Evolutionary conservation across 2,888 invertebrate genomes (phyloP), one percentile per base, ranked within the genome.

Genomic region (Linyphia triangularis): DNA sequence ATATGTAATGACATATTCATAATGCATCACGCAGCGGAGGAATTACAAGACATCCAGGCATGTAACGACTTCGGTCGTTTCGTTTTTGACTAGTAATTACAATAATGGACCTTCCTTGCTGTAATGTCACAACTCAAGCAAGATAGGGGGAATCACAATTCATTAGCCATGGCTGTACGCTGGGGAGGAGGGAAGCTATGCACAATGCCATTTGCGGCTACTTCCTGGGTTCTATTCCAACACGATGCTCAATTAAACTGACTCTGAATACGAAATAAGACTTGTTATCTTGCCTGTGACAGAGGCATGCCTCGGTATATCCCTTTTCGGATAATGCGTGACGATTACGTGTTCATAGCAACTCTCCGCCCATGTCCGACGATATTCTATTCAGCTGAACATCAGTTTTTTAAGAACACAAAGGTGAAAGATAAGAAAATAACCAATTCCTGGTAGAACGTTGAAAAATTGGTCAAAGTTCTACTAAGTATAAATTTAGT

Each of bases 71-170:
- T 61, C 59, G 72, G 72, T 43, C 82, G 67, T 73, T 84, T 84
- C 83, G 51, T 84, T 84, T 79, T 51, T 33, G 61, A 40, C 43
- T n/a, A 63, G 83, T 84, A 84, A 84, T 84, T 84, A 84, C 75
- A 84, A 75, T 75, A 75, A 84, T 84, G 83, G 83, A 84, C 73
- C 77, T 65, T 61, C 82, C 72, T 13, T 51, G 83, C 83, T n/a
- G 43, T 67, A 72, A 67, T 73, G 83, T 84, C 83, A 84, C 83
- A 51, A 22, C 73, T 65, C 30, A 57, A 63, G 67, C 33, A 65
- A 67, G 59, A 37, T 33, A 81, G 57, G 16, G 30, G 73, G 63
- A 75, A 73, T 61, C 51, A 30, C 73, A 84, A 84, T 84, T 73
- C 72, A 70, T 83, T 73, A 63, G 83, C 61, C 69, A 51, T 51